A percentile compares a stretch with the other conserved stretches of the same genome.
phyloP scores from a whole-genome alignment of 2,113 vertebrate species.

The Beaufortia kweichowensis region DNA sequence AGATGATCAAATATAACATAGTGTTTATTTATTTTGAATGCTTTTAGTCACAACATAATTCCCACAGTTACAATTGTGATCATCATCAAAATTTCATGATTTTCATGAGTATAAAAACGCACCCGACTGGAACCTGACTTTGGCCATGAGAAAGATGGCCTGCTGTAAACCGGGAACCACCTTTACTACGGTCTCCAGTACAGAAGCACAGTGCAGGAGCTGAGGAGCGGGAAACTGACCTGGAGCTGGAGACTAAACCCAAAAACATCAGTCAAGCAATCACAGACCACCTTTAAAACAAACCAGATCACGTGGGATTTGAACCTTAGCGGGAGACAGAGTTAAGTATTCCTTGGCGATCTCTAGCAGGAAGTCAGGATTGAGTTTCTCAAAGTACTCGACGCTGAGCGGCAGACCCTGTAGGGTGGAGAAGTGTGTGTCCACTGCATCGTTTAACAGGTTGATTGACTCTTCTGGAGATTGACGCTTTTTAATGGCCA shows the following conservation, averaged over 20 bases:
- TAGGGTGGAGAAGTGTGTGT: slow-evolving; percentile 88
- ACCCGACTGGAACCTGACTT: slow-evolving; percentile 93
- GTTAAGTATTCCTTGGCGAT: slow-evolving; percentile 86
- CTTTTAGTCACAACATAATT: too few species aligned
- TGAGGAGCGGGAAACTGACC: slow-evolving; percentile 82
- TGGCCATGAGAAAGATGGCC: slow-evolving; percentile 85
- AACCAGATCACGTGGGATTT: neutral
- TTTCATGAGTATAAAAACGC: too few species aligned
- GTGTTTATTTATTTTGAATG: too few species aligned
- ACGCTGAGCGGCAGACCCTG: slow-evolving; percentile 87
- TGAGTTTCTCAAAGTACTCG: slow-evolving; percentile 93
- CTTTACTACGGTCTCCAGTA: slow-evolving; percentile 89
- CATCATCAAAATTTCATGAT: too few species aligned
- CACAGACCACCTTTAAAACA: neutral
- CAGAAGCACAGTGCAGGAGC: slow-evolving; percentile 83
- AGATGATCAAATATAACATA: too few species aligned
- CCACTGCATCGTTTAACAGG: slow-evolving; percentile 88
- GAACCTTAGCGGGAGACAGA: slow-evolving; percentile 87
- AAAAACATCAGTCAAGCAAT: neutral
- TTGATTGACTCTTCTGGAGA: slow-evolving; percentile 82
- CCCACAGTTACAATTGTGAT: too few species aligned
- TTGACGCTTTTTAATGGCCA: slow-evolving; percentile 82
- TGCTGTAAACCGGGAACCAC: slow-evolving; percentile 87
- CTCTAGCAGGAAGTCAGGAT: slow-evolving; percentile 94
- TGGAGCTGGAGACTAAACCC: slow-evolving; percentile 76